Base-by-base conservation (phyloP, 1,140 invertebrate genomes). In the Zaprionus davidi region DNA sequence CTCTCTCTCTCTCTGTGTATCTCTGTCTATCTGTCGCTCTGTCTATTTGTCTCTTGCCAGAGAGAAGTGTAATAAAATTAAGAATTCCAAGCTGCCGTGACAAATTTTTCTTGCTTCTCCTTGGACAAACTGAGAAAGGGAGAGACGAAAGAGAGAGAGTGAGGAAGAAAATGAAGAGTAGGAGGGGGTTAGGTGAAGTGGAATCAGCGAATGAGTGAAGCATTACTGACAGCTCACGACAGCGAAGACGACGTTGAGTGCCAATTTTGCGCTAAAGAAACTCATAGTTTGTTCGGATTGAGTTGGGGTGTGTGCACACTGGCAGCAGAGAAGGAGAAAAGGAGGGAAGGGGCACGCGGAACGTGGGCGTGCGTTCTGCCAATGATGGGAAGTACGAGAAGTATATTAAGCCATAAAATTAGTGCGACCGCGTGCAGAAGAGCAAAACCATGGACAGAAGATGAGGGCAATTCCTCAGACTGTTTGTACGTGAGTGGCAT, bases 351-450 rank as follows among this genome's bases (percentile, higher is more conserved):
- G 20, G 11, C 49, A 51, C 5, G 13, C 13, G 12, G 7, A 7
- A n/a, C n/a, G 41, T 46, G 41, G n/a, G 41, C 41, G 38, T 41
- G 38, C 36, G 22, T 53, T 22, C 49, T 53, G 49, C 17, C 53
- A 56, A 36, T 38, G 63, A 24, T 62, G 46, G 31, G 12, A 46
- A 68, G 66, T 28, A 72, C 59, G 65, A 46, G 41, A 46, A 87
- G 83, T 91, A 91, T 91, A 91, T 91, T 91, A 91, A 91, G 87
- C 88, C 87, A 91, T 91, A 91, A 91, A 91, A 91, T 91, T 91
- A 91, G 87, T 88, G 85, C 79, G 85, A 55, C 71, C 72, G 76
- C 71, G 70, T 71, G 70, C 64, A 62, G 55, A 51, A n/a, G 22
- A n/a, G 36, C 3, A 4, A 17, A 38, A n/a, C 6, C 20, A 22